Percentiles rank a stretch among this genome's conserved stretches.
phyloP scores from a whole-genome alignment of 2,888 invertebrate genomes.

The Synergus umbraculus region DNA sequence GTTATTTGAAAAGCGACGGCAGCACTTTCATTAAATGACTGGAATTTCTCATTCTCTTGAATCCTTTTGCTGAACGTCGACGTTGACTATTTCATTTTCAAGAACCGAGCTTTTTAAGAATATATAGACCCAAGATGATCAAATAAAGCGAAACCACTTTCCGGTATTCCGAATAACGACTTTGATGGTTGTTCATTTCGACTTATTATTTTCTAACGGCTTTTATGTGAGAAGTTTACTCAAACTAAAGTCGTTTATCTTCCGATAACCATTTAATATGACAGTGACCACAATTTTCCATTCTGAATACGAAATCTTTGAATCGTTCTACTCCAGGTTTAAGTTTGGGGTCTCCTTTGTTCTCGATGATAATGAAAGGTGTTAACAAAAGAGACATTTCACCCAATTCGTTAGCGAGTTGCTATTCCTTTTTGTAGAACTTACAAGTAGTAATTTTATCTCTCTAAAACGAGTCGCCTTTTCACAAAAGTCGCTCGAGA shows the following conservation, averaged over 20 bases:
- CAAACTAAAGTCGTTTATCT: slow-evolving; percentile 49
- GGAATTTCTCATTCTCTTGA: slow-evolving; percentile 64
- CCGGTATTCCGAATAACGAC: slow-evolving; percentile 23
- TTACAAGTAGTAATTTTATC: slow-evolving; percentile 13
- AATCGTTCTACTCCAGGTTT: slow-evolving; percentile 4
- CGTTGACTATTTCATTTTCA: slow-evolving; percentile 52
- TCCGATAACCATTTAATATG: slow-evolving; percentile 49
- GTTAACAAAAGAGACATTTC: slow-evolving; percentile 47
- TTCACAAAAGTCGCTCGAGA: not conserved
- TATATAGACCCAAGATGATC: slow-evolving; percentile 40
- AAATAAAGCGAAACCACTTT: slow-evolving; percentile 51
- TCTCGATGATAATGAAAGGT: slow-evolving; percentile 48
- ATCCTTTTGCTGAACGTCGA: slow-evolving; percentile 17
- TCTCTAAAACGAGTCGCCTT: not conserved
- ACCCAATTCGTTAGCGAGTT: slow-evolving; percentile 1
- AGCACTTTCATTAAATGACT: slow-evolving; percentile 64
- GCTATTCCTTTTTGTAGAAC: not conserved
- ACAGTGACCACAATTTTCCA: slow-evolving; percentile 39
- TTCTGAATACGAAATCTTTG: slow-evolving; percentile 33
- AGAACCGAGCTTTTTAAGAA: slow-evolving; percentile 40
- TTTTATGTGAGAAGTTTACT: slow-evolving; percentile 53
- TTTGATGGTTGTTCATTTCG: slow-evolving; percentile 26
- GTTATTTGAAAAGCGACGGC: not conserved
- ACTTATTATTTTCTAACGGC: slow-evolving; percentile 46
- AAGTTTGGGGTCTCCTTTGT: slow-evolving; percentile 47